Base-by-base conservation (phyloP, 23 tunicate species). In the Pegea sp. region DNA sequence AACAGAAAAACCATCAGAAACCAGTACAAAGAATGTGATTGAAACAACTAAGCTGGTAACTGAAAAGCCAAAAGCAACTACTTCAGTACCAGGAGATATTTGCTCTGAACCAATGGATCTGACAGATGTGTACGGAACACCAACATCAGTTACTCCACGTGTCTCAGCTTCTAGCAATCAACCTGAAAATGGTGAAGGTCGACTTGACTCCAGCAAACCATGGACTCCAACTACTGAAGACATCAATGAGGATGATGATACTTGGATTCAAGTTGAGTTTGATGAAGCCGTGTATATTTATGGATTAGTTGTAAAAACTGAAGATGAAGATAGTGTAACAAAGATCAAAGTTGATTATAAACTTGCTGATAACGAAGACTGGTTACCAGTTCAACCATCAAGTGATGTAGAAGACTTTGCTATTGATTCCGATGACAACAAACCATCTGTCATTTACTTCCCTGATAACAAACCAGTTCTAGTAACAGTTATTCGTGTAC, bases 261-360 rank as follows among this genome's bases (percentile, higher is more conserved):
- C 92, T 6, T 78, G 92, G 92, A 27, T 70, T 4, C 27, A 51
- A 26, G 73, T 78, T 28, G 48, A 57, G 2, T 78, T 70, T 44
- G 64, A 70, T 16, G 72, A 78, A 7, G 73, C 92, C 2, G 78
- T 78, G n/a, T 31, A 44, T 33, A 61, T 78, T 1, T 59, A 73
- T 3, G 58, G 75, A 4, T 0, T 78, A 1, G 3, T 65, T 22
- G 38, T 73, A 3, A 74, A 78, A 71, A 78, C 78, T 5, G 57
- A 31, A 5, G 67, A 42, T 34, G 5, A 30, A 24, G 42, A 26
- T 26, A 38, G 13, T 38, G 73, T 65, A 24, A 52, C 58, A 21
- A 56, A 54, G 21, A 60, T 70, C 30, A 42, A 53, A 0, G 64
- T 70, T 25, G 67, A 60, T 3, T 70, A 70, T 53, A 49, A 60